A percentile compares a stretch with the other conserved stretches of the same genome.
These are phyloP conservation scores for Acromyrmex charruanus DNA, from an alignment of 1,140 invertebrate genomes.

Conservation along the genomic window DNA sequence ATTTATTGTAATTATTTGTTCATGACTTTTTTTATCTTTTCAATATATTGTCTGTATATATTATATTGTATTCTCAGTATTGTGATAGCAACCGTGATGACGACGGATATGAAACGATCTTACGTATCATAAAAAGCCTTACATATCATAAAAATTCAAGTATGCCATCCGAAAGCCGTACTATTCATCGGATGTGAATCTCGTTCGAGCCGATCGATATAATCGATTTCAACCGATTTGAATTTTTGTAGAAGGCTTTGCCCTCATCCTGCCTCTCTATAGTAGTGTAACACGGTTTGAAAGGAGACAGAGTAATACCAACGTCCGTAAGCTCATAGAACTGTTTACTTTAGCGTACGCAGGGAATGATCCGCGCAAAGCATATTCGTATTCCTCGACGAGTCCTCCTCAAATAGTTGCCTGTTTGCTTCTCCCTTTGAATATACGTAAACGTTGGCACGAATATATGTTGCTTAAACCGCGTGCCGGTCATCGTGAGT, in stretches of 20 bases:
- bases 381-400: constrained; percentile 73
- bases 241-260: constrained; percentile 30
- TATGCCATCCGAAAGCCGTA: not conserved
- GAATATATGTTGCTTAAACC: constrained; percentile 70
- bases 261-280: not conserved
- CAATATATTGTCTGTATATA: not conserved
- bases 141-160: constrained; percentile 8
- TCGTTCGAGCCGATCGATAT: not conserved
- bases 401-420: constrained; percentile 75
- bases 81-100: not conserved
- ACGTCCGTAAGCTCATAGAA: constrained; percentile 62
- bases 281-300: constrained; percentile 34
- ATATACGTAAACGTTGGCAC: constrained; percentile 71
- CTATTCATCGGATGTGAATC: constrained; percentile 29
- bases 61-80: not conserved
- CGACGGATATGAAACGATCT: not conserved
- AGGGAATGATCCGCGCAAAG: constrained; percentile 67
- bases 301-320: constrained; percentile 55
- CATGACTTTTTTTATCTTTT: not conserved
- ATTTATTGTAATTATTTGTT: not conserved
- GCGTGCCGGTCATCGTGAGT: constrained; percentile 40
- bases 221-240: constrained; percentile 61
- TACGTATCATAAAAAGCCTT: not conserved
- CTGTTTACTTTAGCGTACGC: constrained; percentile 67
- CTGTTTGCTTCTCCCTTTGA: constrained; percentile 72